Percentiles rank a stretch among this genome's conserved stretches.
These are phyloP conservation scores for Gnathonemus longibarbis DNA, from an alignment of 2,113 vertebrate genomes.

Conservation along the genomic window DNA sequence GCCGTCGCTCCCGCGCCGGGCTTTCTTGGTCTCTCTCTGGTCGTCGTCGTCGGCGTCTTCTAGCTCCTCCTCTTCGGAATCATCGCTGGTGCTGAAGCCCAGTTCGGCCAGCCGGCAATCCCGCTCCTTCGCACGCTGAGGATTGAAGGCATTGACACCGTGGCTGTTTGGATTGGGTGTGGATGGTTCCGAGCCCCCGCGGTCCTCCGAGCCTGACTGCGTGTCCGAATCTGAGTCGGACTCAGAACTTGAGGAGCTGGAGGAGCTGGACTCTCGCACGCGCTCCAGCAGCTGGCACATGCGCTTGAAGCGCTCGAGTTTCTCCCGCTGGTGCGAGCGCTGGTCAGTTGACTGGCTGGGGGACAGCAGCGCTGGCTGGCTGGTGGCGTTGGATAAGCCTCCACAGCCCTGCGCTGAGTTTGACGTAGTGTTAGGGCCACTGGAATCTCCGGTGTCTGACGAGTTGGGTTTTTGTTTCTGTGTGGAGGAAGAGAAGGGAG, in stretches of 20 bases:
- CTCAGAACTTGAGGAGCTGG: constrained; percentile 76
- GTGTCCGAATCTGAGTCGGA: constrained; percentile 76
- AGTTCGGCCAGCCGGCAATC: constrained; percentile 59
- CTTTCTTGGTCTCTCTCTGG: constrained; percentile 48
- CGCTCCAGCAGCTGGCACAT: constrained; percentile 85
- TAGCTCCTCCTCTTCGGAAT: constrained; percentile 57
- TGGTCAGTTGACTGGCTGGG: constrained; percentile 54
- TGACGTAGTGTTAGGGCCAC: constrained; percentile 45
- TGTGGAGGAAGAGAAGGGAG: neutral
- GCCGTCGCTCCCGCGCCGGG: constrained; percentile 41
- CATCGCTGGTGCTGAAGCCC: constrained; percentile 73
- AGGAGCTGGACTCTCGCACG: constrained; percentile 67
- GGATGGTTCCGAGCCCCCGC: constrained; percentile 35
- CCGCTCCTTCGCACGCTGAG: constrained; percentile 35
- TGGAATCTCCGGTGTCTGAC: constrained; percentile 51
- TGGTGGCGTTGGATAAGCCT: constrained; percentile 29
- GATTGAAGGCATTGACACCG: constrained; percentile 35
- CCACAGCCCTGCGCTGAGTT: constrained; percentile 32
- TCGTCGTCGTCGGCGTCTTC: constrained; percentile 41
- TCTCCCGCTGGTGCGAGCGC: constrained; percentile 77
- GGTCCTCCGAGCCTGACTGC: constrained; percentile 38
- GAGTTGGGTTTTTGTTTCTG: constrained; percentile 57
- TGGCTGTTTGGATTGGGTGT: constrained; percentile 39
- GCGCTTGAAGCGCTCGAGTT: constrained; percentile 80
- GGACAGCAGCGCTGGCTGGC: constrained; percentile 24